Percentiles rank a stretch among this genome's conserved stretches.
Evolutionary conservation across 2,113 vertebrate genomes (phyloP).

Genomic region (Sprattus sprattus): DNA sequence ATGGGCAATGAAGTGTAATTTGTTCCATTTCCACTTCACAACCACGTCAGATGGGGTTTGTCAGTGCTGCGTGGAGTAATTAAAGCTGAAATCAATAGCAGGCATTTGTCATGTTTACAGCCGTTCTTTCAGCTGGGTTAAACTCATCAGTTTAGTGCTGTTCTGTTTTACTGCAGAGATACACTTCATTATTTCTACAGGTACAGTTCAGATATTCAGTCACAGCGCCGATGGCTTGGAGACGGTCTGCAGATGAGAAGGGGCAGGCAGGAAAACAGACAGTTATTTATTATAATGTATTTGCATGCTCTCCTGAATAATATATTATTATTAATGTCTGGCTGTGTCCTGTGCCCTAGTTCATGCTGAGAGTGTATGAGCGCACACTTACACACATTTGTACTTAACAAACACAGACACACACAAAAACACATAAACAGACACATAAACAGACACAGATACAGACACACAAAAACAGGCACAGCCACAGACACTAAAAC

Average conservation of each 20-base stretch:
- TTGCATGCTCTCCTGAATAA: constrained; percentile 76
- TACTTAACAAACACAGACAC: not conserved
- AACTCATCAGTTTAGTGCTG: constrained; percentile 99
- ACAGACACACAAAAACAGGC: not conserved
- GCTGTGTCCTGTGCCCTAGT: constrained; percentile 44
- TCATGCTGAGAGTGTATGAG: constrained; percentile 18
- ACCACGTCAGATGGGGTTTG: constrained; percentile 99
- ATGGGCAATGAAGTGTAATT: constrained; percentile 97
- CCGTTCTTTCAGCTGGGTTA: constrained; percentile 99
- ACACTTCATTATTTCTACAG: constrained; percentile 99
- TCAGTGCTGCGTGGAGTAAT: constrained; percentile 99
- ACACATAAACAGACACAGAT: not conserved
- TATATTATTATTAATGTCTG: constrained; percentile 71
- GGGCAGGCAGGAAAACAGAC: constrained; percentile 78
- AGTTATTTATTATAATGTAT: constrained; percentile 84
- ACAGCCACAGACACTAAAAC: not conserved
- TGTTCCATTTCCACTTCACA: constrained; percentile 99
- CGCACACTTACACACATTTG: not conserved
- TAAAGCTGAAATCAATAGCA: constrained; percentile 99
- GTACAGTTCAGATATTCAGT: constrained; percentile 96
- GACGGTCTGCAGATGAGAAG: constrained; percentile 85
- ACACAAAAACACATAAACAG: not conserved
- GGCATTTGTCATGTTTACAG: constrained; percentile 99
- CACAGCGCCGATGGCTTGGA: constrained; percentile 86
- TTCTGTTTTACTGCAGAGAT: constrained; percentile 99